These are phyloP conservation scores for Notarius lentiginosus DNA, from an alignment of 2,113 vertebrate species.

Conservation along the genomic window DNA sequence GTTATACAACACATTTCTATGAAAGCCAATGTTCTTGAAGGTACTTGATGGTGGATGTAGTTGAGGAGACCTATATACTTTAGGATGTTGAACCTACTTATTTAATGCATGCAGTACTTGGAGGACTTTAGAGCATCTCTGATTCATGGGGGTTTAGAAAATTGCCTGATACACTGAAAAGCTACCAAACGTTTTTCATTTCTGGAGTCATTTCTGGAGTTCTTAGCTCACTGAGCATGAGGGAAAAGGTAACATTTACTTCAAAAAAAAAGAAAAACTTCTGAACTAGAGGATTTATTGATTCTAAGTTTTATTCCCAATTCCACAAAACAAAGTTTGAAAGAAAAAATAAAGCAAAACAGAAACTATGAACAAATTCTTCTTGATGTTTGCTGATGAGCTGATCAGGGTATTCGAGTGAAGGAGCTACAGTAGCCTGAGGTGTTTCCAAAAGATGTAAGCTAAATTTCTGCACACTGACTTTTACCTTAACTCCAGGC, in stretches of 20 bases:
- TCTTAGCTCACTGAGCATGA: neutral
- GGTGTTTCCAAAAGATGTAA: neutral
- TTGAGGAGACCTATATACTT: neutral
- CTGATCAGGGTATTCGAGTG: neutral
- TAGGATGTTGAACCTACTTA: neutral
- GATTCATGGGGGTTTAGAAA: neutral
- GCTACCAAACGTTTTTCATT: neutral
- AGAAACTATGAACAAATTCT: neutral
- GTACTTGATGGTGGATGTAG: neutral
- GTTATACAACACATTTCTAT: neutral
- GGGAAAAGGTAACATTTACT: neutral
- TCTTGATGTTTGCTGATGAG: neutral
- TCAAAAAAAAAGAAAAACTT: no score
- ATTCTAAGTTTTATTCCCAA: neutral
- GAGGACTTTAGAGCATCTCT: neutral
- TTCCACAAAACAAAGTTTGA: neutral
- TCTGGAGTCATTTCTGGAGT: no score
- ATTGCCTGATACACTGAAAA: neutral
- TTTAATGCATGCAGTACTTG: neutral
- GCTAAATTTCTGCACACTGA: neutral
- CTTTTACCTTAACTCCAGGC: neutral
- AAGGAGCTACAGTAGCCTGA: neutral
- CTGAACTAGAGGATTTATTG: neutral
- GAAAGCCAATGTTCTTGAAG: neutral
- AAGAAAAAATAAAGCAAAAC: neutral